Evolutionary conservation across 1,140 invertebrate genomes (phyloP).

Genomic region (Apis florea): DNA sequence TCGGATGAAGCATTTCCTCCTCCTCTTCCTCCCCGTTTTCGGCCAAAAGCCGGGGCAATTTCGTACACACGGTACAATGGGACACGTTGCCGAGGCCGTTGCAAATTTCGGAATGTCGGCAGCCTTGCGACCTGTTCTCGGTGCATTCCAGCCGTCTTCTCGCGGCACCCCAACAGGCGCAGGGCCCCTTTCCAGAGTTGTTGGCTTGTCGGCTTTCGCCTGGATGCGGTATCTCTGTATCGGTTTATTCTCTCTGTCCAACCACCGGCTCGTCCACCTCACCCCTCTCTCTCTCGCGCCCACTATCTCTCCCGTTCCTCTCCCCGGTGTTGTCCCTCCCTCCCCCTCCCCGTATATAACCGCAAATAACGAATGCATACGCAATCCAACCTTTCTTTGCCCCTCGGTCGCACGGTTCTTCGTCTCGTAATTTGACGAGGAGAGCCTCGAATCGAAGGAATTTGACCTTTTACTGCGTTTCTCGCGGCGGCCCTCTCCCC

Average conservation of each 20-base stretch:
- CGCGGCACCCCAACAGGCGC: slow-evolving; percentile 50
- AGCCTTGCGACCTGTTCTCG: slow-evolving; percentile 75
- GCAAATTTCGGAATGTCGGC: slow-evolving; percentile 76
- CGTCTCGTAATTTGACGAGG: slow-evolving; percentile 49
- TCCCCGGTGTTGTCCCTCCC: slow-evolving; percentile 18
- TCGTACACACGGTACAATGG: slow-evolving; percentile 35
- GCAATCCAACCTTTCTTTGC: slow-evolving; percentile 57
- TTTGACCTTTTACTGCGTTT: slow-evolving; percentile 45
- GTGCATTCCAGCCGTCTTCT: slow-evolving; percentile 67
- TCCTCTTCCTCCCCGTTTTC: not conserved
- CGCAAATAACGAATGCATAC: slow-evolving; percentile 63
- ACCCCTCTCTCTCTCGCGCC: not conserved
- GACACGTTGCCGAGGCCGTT: slow-evolving; percentile 56
- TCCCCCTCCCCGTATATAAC: slow-evolving; percentile 14
- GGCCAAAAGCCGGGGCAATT: not conserved
- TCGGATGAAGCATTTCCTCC: too few relatives aligned
- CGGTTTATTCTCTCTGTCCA: slow-evolving; percentile 51
- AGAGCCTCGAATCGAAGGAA: slow-evolving; percentile 48
- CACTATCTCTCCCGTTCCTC: slow-evolving; percentile 8
- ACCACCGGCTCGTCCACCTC: not conserved
- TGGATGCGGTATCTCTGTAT: slow-evolving; percentile 60
- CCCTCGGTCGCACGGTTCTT: slow-evolving; percentile 44
- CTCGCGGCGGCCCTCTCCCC: slow-evolving; percentile 28
- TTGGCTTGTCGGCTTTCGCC: slow-evolving; percentile 64
- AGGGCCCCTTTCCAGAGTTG: slow-evolving; percentile 60